Evolutionary conservation across 2,888 invertebrate genomes (phyloP), one percentile per base, ranked within the genome.

Genomic region (Eumacrocentrus americanus): DNA sequence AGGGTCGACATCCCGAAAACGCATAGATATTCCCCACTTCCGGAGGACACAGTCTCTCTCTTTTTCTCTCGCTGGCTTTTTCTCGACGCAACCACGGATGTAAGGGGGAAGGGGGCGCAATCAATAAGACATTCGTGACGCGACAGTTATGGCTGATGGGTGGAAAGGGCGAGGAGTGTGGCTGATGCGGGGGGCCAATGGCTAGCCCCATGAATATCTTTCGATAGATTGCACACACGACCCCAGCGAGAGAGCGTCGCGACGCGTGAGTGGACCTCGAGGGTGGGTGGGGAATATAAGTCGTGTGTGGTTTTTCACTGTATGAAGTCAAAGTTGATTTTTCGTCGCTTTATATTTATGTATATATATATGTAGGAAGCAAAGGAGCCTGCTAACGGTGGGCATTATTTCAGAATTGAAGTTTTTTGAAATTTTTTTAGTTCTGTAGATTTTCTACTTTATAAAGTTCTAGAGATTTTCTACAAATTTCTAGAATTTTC

Each of bases 121-220:
- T 80, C 79, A 79, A 80, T 80, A 80, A 80, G 80, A 79, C 80
- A 79, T 80, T 77, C 78, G 80, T 77, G 80, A 79, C 79, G 78
- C 75, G 78, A 74, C 74, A 74, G 77, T 78, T 76, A 77, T 77
- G 72, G 75, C 71, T 76, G 78, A 77, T 73, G 72, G 73, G 73
- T 63, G 68, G 56, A 53, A 58, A 46, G 51, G 23, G 54, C 54
- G 42, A 20, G n/a, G 48, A 18, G 18, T 34, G 47, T 60, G 48
- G 7, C 50, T 58, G 59, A 59, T 59, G 44, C 54, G 59, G 59
- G 61, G 61, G 40, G 50, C 51, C 73, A 72, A 69, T 72, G 75
- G 74, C 72, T 73, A 73, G 73, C 77, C 78, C 79, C 79, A 80
- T 80, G 80, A 80, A 80, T 80, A 80, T 80, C 80, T 80, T 80